These are phyloP conservation scores for Platycheirus albimanus DNA, from an alignment of 2,888 invertebrate species.

Conservation along the genomic window DNA sequence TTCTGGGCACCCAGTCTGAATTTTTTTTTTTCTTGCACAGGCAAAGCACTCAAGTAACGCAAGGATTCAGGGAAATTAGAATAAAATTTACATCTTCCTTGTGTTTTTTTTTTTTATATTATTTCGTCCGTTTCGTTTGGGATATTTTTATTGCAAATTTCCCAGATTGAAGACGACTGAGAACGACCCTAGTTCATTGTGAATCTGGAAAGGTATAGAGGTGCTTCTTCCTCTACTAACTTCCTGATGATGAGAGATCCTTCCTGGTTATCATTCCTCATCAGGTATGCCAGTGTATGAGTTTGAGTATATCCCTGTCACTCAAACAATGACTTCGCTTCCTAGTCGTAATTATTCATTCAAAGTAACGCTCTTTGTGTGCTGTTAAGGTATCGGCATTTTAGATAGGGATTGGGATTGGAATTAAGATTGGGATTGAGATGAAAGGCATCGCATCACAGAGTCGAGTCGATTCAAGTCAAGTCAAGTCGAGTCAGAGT, in stretches of 20 bases:
- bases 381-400: neutral
- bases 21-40: constrained; percentile 8
- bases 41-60: constrained; percentile 35
- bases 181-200: too few species aligned
- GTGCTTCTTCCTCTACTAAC: too few species aligned
- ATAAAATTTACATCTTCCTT: constrained; percentile 65
- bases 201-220: constrained; percentile 15
- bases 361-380: constrained; percentile 54
- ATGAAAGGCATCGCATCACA: constrained; percentile 1
- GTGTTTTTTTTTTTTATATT: constrained; percentile 6
- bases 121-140: constrained; percentile 25
- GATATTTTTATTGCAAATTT: constrained; percentile 45
- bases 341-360: constrained; percentile 71
- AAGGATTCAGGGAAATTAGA: constrained; percentile 63
- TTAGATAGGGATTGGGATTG: too few species aligned
- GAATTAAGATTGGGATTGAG: constrained; percentile 3
- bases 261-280: constrained; percentile 65
- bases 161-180: constrained; percentile 28
- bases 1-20: neutral
- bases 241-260: constrained; percentile 66
- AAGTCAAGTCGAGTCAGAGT: neutral
- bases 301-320: neutral
- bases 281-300: constrained; percentile 9
- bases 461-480: too few species aligned
- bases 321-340: constrained; percentile 32